Evolutionary conservation across 2,797 vertebrate genomes (phyloP).

Genomic region (Cirrhinus molitorella): DNA sequence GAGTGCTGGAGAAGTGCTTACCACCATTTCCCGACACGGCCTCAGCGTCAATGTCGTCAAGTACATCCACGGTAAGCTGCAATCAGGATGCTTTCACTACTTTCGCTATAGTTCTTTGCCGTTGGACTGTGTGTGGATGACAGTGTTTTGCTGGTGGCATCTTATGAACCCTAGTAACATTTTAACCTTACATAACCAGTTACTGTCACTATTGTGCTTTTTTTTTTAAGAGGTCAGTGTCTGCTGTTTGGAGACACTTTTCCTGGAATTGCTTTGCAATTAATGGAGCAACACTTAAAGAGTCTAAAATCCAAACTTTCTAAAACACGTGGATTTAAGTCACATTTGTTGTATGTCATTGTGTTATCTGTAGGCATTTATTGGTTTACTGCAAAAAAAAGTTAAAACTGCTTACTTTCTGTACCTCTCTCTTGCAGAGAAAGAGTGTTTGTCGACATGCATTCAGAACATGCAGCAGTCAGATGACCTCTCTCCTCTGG

Average conservation of each 20-base stretch:
- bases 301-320: background rate
- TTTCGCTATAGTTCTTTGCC: conserved; percentile 11
- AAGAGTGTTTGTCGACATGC: conserved; percentile 95
- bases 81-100: background rate
- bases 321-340: background rate
- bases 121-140: conserved; percentile 25
- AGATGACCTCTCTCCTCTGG: conserved; percentile 93
- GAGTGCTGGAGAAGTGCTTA: conserved; percentile 96
- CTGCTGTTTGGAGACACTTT: background rate
- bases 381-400: background rate
- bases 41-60: conserved; percentile 98
- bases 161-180: conserved; percentile 33
- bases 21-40: conserved; percentile 96
- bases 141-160: background rate
- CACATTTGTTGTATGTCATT: background rate
- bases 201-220: background rate
- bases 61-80: conserved; percentile 91
- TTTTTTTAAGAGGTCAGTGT: conserved; percentile 2
- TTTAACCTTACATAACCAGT: conserved; percentile 19
- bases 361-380: background rate
- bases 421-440: conserved; percentile 81
- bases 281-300: background rate
- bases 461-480: conserved; percentile 99
- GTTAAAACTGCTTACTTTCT: background rate
- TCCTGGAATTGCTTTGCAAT: background rate